Base-by-base conservation (phyloP, 2,113 vertebrate genomes). In the Lepidothrix coronata region DNA sequence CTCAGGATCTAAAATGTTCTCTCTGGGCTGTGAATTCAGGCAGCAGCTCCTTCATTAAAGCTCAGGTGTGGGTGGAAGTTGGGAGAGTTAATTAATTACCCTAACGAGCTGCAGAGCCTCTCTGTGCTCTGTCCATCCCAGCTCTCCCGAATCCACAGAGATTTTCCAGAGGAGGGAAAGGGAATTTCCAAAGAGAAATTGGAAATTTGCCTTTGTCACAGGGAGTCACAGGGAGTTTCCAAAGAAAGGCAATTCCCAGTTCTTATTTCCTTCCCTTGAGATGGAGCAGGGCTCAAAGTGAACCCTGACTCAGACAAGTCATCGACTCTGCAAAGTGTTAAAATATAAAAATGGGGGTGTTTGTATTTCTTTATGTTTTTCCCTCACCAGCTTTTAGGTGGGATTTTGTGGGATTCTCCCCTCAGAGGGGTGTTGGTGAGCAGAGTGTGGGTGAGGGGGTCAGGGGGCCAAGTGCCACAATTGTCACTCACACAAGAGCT, bases 141-240 rank as follows among this genome's bases (percentile, higher is more conserved):
- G 4, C 30, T 39, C 25, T n/a, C 23, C n/a, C 0, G 0, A 11
- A 2, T 23, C 65, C 3, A 3, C 18, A 41, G 39, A 41, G 11
- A 41, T 41, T 41, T 41, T 41, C 39, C 39, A 41, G 39, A 41
- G 39, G 39, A 41, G 39, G 39, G 39, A 41, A 16, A 0, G 58
- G 61, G 63, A 67, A 12, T 23, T 46, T 9, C 4, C 43, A 6
- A 14, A 25, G 78, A 41, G 39, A 41, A 41, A 41, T 5, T 41
- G 39, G 39, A 41, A 39, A 39, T 39, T 39, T 39, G 10, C 39
- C 39, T 39, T 39, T 39, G 11, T 39, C 39, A 39, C 39, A 39
- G 37, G 37, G 37, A 37, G 19, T 23, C 46, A 51, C 14, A 0
- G 61, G 62, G 65, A 68, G 14, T 24, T 48, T 11, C 4, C 52